phyloP scores from a whole-genome alignment of 2,888 invertebrate genomes.

The Spisula solida region DNA sequence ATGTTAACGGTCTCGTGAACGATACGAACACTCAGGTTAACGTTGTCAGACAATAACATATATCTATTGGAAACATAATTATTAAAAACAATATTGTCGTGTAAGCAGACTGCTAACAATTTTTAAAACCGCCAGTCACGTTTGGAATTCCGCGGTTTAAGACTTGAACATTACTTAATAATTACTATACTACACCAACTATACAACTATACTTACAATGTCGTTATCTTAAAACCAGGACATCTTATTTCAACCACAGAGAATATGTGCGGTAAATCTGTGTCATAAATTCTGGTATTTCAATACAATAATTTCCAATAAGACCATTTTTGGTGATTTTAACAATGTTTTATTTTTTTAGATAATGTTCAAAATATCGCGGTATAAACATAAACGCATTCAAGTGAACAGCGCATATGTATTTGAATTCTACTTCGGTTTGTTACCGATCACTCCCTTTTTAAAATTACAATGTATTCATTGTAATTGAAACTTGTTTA shows the following conservation, averaged over 20 bases:
- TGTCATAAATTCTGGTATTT: conserved; percentile 3
- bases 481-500: background rate
- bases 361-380: background rate
- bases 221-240: background rate
- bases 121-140: too few relatives aligned
- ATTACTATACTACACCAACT: background rate
- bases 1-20: too few relatives aligned
- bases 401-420: background rate
- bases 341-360: background rate
- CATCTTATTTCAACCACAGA: background rate
- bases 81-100: too few relatives aligned
- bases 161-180: background rate
- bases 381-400: background rate
- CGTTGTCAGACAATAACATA: too few relatives aligned
- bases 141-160: background rate
- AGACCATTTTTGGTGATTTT: background rate
- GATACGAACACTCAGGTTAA: too few relatives aligned
- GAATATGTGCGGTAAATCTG: background rate
- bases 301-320: background rate
- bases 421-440: background rate
- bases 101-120: too few relatives aligned
- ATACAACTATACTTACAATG: background rate
- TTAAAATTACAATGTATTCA: background rate
- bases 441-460: background rate
- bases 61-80: too few relatives aligned